phyloP scores from a whole-genome alignment of 2,797 vertebrate genomes.

The Gallinago stenura region DNA sequence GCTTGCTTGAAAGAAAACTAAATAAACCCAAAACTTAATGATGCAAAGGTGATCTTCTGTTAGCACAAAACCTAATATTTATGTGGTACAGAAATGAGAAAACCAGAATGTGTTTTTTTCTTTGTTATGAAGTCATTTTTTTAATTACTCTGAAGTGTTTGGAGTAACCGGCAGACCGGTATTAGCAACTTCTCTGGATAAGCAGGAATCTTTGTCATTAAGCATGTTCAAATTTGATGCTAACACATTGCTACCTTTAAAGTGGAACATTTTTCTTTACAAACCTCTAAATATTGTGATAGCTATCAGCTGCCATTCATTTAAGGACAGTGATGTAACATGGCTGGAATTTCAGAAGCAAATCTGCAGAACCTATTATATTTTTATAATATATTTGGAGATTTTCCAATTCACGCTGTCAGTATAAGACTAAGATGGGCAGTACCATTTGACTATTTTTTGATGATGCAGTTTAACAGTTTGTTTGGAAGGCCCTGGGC shows the following conservation, averaged over 20 bases:
- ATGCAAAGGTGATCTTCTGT: background rate
- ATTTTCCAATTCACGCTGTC: constrained; percentile 61
- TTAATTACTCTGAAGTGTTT: constrained; percentile 16
- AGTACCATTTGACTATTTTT: constrained; percentile 60
- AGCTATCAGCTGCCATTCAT: constrained; percentile 61
- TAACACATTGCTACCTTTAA: constrained; percentile 51
- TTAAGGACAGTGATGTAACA: constrained; percentile 55
- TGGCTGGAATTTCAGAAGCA: constrained; percentile 63
- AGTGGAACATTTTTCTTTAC: constrained; percentile 48
- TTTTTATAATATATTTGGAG: constrained; percentile 61
- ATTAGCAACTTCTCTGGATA: constrained; percentile 27
- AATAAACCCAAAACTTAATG: background rate
- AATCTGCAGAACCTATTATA: constrained; percentile 40
- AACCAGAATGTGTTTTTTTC: background rate
- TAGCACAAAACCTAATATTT: background rate
- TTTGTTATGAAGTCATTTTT: background rate
- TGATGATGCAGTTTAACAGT: constrained; percentile 71
- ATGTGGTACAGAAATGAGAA: background rate
- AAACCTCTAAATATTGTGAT: constrained; percentile 65
- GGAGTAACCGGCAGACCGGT: background rate
- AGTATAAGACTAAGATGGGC: constrained; percentile 60
- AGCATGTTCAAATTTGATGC: constrained; percentile 43
- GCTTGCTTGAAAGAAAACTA: background rate
- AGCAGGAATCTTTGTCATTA: constrained; percentile 9
- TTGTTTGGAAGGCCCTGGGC: constrained; percentile 74